phyloP scores from a whole-genome alignment of 37 sponge, comb jelly and placozoan species.

The Geodia barretti region DNA sequence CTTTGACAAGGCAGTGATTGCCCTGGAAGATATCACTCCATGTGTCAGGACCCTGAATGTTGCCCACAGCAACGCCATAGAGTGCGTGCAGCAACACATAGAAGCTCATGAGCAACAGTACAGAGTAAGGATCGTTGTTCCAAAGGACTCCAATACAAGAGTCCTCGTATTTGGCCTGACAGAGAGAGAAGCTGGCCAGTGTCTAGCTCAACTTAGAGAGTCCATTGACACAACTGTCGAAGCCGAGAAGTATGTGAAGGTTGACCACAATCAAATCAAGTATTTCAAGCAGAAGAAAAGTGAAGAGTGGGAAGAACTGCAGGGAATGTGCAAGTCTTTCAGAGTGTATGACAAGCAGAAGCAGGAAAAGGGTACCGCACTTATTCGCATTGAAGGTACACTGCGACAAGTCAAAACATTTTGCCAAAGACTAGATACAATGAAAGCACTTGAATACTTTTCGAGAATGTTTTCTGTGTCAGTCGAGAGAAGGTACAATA shows the following conservation, averaged over 20 bases:
- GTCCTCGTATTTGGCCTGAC: conserved; percentile 39
- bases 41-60: background rate
- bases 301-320: conserved; percentile 21
- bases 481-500: background rate
- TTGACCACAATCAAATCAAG: conserved; percentile 10
- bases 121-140: conserved; percentile 23
- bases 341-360: background rate
- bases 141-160: background rate
- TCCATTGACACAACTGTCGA: conserved; percentile 1
- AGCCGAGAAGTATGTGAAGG: conserved; percentile 13
- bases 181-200: conserved; percentile 25
- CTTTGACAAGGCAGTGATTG: conserved; percentile 8
- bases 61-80: background rate
- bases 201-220: conserved; percentile 26
- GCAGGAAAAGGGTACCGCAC: background rate
- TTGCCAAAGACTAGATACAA: background rate
- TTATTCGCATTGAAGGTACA: conserved; percentile 29
- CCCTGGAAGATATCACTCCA: conserved; percentile 16
- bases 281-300: conserved; percentile 4
- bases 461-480: conserved; percentile 17
- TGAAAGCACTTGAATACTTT: conserved; percentile 5
- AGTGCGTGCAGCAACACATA: background rate
- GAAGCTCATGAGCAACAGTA: conserved; percentile 19
- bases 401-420: conserved; percentile 31
- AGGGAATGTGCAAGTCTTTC: conserved; percentile 7